Base-by-base conservation (phyloP, 1,140 invertebrate genomes). In the Acromyrmex heyeri region DNA sequence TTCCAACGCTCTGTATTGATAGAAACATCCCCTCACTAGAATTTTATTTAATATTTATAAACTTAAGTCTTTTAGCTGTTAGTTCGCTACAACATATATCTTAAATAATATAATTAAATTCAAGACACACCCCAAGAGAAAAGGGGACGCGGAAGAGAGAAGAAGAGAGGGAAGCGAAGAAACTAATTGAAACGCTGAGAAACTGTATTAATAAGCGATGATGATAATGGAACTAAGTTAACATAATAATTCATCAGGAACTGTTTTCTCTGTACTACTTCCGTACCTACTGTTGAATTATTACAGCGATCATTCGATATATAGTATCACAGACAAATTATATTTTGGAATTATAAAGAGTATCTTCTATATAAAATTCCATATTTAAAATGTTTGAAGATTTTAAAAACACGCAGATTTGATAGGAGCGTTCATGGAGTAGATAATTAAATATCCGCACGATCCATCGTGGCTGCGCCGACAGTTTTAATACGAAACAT, bases 401-500 rank as follows among this genome's bases (percentile, higher is more conserved):
- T 44, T 21, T 18, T 16, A 24, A 16, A 38, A 55, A 55, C 8
- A 38, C 27, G 21, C 21, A 34, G 27, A 57, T 70, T n/a, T 70
- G 16, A 69, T 24, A 18, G 14, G 38, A 21, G 38, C 55, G 79
- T 50, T 83, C 44, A 57, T 27, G 59, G 44, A 50, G 38, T 44
- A 27, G 67, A 83, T 83, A 83, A 83, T 83, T 83, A 83, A 83
- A 83, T 83, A 75, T 83, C 69, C 79, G 38, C 55, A 57, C 69
- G 79, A 83, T 83, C 79, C 79, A 83, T 83, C 79, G 69, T 83
- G 79, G 38, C 53, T 38, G 79, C 55, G 69, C 69, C 55, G 69
- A 83, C 69, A 83, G 79, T 75, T 83, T 83, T 83, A 83, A 83
- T 83, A 83, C 79, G 79, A 75, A 73, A 83, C 69, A 83, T 83